These are phyloP conservation scores for Sebastes iracundus DNA, from an alignment of 2,797 vertebrate genomes.

Conservation along the genomic window DNA sequence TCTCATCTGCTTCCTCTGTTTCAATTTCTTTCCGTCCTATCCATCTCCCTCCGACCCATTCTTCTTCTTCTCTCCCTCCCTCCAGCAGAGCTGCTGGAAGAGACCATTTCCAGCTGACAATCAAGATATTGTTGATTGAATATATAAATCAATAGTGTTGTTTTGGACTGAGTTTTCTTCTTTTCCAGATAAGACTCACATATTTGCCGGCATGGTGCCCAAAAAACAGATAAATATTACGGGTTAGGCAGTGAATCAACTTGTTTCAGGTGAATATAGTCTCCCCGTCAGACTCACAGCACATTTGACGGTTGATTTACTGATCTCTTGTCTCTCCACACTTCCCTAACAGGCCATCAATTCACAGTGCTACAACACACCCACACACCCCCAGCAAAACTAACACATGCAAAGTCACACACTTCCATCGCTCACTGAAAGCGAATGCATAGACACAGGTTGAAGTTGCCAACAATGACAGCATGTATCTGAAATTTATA, in stretches of 20 bases:
- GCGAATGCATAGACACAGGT: not conserved
- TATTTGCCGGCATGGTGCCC: not conserved
- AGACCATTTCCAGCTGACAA: slow-evolving; percentile 21
- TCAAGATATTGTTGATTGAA: not conserved
- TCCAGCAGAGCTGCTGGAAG: not conserved
- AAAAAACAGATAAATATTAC: not conserved
- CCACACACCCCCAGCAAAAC: not conserved
- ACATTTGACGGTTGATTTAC: slow-evolving; percentile 21
- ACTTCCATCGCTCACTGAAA: not conserved
- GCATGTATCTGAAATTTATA: not conserved
- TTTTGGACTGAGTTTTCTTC: not conserved
- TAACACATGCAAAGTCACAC: not conserved
- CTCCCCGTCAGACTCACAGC: not conserved
- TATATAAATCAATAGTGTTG: not conserved
- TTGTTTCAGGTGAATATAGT: not conserved
- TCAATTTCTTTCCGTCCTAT: not conserved
- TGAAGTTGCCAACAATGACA: not conserved
- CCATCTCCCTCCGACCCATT: not conserved
- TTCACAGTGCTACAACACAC: slow-evolving; percentile 9
- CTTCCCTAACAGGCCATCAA: slow-evolving; percentile 12
- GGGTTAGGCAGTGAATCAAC: not conserved
- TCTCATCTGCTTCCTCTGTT: not conserved
- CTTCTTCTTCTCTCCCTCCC: not conserved
- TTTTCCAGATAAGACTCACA: not conserved
- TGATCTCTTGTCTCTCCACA: not conserved